These are phyloP conservation scores for Andrena cerasifolii DNA, from an alignment of 1,140 invertebrate species.

Conservation along the genomic window DNA sequence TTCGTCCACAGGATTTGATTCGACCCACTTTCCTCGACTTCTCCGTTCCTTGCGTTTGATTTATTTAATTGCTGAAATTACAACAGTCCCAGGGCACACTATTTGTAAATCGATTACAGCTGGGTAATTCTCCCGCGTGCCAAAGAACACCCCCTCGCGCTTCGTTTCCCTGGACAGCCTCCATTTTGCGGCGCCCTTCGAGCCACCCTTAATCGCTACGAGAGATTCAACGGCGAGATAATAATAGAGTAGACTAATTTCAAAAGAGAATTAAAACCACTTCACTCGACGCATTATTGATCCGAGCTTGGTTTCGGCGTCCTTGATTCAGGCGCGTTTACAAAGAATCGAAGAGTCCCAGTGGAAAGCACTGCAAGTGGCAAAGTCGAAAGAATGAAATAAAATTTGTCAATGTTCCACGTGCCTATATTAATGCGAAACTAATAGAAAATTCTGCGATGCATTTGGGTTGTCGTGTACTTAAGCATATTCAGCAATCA, in stretches of 20 bases:
- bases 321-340: neutral
- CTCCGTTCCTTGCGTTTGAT: neutral
- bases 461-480: no score
- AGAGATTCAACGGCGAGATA: constrained; percentile 9
- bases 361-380: no score
- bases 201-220: neutral
- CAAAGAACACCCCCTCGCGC: neutral
- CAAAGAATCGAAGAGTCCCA: no score
- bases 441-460: no score
- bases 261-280: neutral
- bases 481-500: no score
- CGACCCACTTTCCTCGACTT: no score
- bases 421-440: no score
- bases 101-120: neutral
- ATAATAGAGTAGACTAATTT: neutral
- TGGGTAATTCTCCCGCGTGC: neutral
- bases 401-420: no score
- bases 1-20: constrained; percentile 10
- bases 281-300: neutral
- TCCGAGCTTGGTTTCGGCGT: neutral
- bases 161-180: neutral
- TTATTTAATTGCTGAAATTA: no score
- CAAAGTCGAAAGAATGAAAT: no score
- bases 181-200: neutral
- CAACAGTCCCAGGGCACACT: no score